Evolutionary conservation across 2,797 vertebrate species (phyloP).

Genomic region (Bovichtus variegatus): DNA sequence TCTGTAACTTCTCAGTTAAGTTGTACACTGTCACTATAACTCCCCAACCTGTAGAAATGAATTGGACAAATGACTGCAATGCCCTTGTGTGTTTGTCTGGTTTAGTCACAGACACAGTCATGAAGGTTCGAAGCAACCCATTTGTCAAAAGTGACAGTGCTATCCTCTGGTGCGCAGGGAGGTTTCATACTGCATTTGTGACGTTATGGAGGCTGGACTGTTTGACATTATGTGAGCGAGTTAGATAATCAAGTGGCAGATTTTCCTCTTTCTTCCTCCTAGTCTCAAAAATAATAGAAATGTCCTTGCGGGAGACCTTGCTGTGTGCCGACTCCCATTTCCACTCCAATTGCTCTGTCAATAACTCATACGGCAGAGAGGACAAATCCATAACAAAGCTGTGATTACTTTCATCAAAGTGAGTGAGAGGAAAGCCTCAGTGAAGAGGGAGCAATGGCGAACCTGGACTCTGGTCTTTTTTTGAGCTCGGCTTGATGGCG

Average conservation of each 20-base stretch:
- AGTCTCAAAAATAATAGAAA: conserved; percentile 55
- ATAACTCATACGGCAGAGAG: conserved; percentile 63
- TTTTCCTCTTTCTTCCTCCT: conserved; percentile 37
- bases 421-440: conserved; percentile 31
- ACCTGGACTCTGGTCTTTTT: background rate
- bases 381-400: conserved; percentile 61
- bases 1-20: conserved; percentile 34
- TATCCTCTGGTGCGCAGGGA: conserved; percentile 20
- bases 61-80: conserved; percentile 55
- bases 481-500: conserved; percentile 1
- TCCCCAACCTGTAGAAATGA: conserved; percentile 32
- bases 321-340: conserved; percentile 46
- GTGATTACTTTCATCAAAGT: conserved; percentile 58
- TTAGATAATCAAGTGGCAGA: conserved; percentile 40
- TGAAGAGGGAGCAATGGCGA: background rate
- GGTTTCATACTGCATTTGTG: conserved; percentile 46
- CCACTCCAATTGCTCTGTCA: conserved; percentile 61
- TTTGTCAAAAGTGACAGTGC: conserved; percentile 47
- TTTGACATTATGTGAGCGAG: conserved; percentile 30
- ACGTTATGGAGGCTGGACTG: conserved; percentile 1
- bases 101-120: conserved; percentile 26
- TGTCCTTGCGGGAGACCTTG: conserved; percentile 57
- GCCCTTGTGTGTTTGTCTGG: conserved; percentile 34
- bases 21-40: conserved; percentile 9
- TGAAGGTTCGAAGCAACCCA: conserved; percentile 38